Evolutionary conservation across 2,888 invertebrate species (phyloP), one percentile per base, ranked within the genome.

Genomic region (Tanaodytes sp.): DNA sequence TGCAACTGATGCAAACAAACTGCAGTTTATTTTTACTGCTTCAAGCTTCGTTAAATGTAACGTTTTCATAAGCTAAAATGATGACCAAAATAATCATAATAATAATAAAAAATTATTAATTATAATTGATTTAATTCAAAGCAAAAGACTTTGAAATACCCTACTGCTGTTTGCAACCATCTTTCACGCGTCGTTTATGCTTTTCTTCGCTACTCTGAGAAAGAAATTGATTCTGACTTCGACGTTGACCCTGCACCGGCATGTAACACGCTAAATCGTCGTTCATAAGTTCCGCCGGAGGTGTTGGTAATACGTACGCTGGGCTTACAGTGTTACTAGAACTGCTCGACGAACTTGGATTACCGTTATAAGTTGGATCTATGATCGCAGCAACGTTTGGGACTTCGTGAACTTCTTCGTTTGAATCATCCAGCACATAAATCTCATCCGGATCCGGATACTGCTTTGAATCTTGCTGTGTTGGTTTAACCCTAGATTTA

Each of bases 161-260:
- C n/a, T 84, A 90, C 79, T 90, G 90, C 77, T 89, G 89, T 74
- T 89, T 89, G 82, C 90, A 90, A 62, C 89, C 87, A 75, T 90
- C 90, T 83, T 89, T 87, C 54, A 87, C 85, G 4, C 87, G 86
- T 69, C 88, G 87, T 75, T 89, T 88, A 69, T 89, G 88, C 72
- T 87, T 87, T 72, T 88, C 88, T 78, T 91, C 90, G 76, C 90
- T 89, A 65, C 88, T 86, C 67, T 90, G 89, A n/a, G 90, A 86
- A 1, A 87, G 76, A 8, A 79, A 80, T 71, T 82, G 82, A 42
- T 76, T 79, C 57, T 83, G 84, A 61, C 79, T 88, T 75, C 92
- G 86, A 66, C 92, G 86, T 77, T 92, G 92, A 45, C 92, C 92
- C 83, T 91, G 92, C 77, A 92, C 91, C 45, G 92, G 92, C 92